phyloP scores from a whole-genome alignment of 23 tunicate genomes.

The Halocynthia aurantium region DNA sequence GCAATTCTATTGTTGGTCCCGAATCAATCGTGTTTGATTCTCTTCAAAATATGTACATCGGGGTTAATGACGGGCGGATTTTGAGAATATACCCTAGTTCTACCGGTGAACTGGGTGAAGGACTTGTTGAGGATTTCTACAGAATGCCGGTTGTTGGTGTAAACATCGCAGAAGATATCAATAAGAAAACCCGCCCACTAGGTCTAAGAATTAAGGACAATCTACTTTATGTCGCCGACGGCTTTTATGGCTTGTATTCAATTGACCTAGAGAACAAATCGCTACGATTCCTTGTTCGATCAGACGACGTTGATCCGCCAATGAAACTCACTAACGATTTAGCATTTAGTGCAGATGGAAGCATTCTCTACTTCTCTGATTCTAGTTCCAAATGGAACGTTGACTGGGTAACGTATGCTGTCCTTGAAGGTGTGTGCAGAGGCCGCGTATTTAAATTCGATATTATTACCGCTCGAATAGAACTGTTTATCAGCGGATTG shows the following conservation, averaged over 20 bases:
- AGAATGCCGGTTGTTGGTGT: neutral
- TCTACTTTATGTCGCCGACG: neutral
- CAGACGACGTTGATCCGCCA: neutral
- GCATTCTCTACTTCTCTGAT: neutral
- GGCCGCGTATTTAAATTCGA: constrained; percentile 3
- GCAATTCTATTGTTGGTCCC: neutral
- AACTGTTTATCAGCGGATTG: neutral
- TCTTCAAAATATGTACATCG: constrained; percentile 12
- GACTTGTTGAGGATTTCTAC: neutral
- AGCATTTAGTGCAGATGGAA: neutral
- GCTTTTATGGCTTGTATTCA: neutral
- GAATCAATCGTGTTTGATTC: constrained; percentile 13
- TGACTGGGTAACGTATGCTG: neutral
- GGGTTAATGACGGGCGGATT: constrained; percentile 10
- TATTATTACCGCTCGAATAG: neutral
- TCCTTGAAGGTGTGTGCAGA: neutral
- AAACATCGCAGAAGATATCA: neutral
- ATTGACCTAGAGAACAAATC: neutral
- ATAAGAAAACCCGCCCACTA: neutral
- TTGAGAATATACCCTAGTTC: constrained; percentile 8
- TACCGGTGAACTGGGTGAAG: constrained; percentile 21
- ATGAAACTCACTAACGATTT: neutral
- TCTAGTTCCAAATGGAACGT: neutral
- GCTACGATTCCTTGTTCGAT: neutral
- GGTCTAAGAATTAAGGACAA: neutral